These are phyloP conservation scores for Serripes groenlandicus DNA, from an alignment of 2,888 invertebrate species.

Conservation along the genomic window DNA sequence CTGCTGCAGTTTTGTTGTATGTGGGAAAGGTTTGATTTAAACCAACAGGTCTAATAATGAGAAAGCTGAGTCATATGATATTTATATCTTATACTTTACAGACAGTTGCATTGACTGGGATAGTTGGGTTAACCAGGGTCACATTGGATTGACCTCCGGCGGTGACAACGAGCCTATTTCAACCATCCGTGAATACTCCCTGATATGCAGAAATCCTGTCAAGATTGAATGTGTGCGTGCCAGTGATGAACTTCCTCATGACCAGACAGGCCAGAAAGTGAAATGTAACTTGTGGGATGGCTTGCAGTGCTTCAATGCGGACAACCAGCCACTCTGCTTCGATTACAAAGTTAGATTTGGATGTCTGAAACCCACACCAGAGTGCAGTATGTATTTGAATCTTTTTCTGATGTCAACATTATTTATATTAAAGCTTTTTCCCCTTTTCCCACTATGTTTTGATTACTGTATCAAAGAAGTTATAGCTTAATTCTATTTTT, in stretches of 20 bases:
- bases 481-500: no score
- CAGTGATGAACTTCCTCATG: conserved; percentile 71
- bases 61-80: background rate
- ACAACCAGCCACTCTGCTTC: conserved; percentile 73
- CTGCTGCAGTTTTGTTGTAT: no score
- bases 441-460: no score
- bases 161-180: conserved; percentile 83
- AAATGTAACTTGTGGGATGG: conserved; percentile 89
- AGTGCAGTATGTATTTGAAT: conserved; percentile 75
- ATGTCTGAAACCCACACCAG: conserved; percentile 75
- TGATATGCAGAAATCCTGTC: conserved; percentile 75
- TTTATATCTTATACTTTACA: conserved; percentile 11
- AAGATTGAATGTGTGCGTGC: conserved; percentile 82
- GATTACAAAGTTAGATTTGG: conserved; percentile 80
- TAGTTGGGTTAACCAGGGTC: conserved; percentile 80
- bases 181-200: conserved; percentile 72
- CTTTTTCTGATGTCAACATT: no score
- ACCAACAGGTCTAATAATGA: background rate
- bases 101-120: conserved; percentile 81
- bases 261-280: conserved; percentile 74
- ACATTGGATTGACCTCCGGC: conserved; percentile 70
- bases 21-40: no score
- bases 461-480: no score
- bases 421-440: no score
- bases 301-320: conserved; percentile 89